phyloP scores from a whole-genome alignment of 2,888 invertebrate species.

The Drosophila kuntzei region DNA sequence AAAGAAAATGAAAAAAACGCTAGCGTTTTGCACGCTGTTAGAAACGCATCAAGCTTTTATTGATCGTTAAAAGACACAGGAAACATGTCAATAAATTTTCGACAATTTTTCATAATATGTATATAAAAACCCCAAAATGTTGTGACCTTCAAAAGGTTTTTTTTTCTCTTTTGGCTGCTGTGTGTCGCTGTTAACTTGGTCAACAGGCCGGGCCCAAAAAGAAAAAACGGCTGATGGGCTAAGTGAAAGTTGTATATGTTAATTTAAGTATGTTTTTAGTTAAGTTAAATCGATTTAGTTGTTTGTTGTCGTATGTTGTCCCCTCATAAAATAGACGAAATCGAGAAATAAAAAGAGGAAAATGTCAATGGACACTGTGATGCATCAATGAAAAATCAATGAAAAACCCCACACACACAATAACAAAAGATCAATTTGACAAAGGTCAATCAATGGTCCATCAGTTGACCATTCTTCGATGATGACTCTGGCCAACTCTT shows the following conservation, averaged over 20 bases:
- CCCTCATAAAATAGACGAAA: background rate
- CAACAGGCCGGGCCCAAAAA: slow-evolving; percentile 15
- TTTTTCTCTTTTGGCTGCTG: slow-evolving; percentile 1
- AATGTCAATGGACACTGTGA: slow-evolving; percentile 12
- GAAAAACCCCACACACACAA: slow-evolving; percentile 31
- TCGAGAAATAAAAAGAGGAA: background rate
- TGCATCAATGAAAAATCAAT: slow-evolving; percentile 48
- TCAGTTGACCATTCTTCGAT: slow-evolving; percentile 12
- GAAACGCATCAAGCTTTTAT: slow-evolving; percentile 31
- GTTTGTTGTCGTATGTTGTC: background rate
- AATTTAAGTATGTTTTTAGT: slow-evolving; percentile 11
- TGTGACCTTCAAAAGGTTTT: slow-evolving; percentile 27
- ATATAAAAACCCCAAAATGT: slow-evolving; percentile 2
- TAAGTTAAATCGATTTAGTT: slow-evolving; percentile 2
- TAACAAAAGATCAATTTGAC: slow-evolving; percentile 24
- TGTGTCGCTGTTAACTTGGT: slow-evolving; percentile 22
- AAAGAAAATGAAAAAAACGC: no score
- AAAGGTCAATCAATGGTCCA: slow-evolving; percentile 32
- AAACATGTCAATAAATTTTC: slow-evolving; percentile 6
- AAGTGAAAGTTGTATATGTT: slow-evolving; percentile 42
- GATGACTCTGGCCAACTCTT: background rate
- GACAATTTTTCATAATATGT: slow-evolving; percentile 2
- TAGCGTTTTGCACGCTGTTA: slow-evolving; percentile 33
- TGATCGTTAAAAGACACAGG: slow-evolving; percentile 1
- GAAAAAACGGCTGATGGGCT: background rate